Evolutionary conservation across 2,888 invertebrate species (phyloP).

Genomic region (Cryptophagus acutangulus): DNA sequence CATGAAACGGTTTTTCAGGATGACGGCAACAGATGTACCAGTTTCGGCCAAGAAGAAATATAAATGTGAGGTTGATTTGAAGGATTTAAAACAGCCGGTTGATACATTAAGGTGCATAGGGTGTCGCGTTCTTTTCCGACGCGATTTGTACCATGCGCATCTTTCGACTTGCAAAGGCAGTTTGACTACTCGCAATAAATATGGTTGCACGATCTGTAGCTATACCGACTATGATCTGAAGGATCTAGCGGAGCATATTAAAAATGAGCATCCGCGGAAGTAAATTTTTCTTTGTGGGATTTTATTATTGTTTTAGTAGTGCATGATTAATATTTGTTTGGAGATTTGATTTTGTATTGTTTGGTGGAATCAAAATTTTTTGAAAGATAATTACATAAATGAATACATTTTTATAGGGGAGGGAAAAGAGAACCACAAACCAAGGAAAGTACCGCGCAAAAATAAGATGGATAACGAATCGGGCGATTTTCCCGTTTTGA

Average conservation of each 20-base stretch:
- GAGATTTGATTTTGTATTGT: too few relatives aligned
- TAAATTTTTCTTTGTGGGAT: background rate
- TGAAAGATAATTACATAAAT: too few relatives aligned
- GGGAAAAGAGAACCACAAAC: conserved; percentile 25
- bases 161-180: conserved; percentile 33
- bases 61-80: conserved; percentile 31
- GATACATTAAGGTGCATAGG: conserved; percentile 40
- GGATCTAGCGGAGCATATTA: conserved; percentile 37
- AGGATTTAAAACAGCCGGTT: conserved; percentile 32
- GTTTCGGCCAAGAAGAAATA: conserved; percentile 24
- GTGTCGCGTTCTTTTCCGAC: conserved; percentile 37
- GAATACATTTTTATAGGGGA: too few relatives aligned
- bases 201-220: conserved; percentile 39
- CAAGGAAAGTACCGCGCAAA: conserved; percentile 5
- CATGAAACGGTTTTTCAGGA: conserved; percentile 37
- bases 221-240: conserved; percentile 35
- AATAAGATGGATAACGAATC: background rate
- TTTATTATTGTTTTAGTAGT: background rate
- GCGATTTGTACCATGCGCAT: conserved; percentile 33
- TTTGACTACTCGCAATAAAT: conserved; percentile 29
- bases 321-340: too few relatives aligned
- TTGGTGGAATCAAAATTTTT: too few relatives aligned
- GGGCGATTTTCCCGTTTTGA: background rate
- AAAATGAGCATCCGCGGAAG: conserved; percentile 21
- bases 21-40: conserved; percentile 34